Base-by-base conservation (phyloP, 2,888 invertebrate species). In the Drosophila kokeensis region DNA sequence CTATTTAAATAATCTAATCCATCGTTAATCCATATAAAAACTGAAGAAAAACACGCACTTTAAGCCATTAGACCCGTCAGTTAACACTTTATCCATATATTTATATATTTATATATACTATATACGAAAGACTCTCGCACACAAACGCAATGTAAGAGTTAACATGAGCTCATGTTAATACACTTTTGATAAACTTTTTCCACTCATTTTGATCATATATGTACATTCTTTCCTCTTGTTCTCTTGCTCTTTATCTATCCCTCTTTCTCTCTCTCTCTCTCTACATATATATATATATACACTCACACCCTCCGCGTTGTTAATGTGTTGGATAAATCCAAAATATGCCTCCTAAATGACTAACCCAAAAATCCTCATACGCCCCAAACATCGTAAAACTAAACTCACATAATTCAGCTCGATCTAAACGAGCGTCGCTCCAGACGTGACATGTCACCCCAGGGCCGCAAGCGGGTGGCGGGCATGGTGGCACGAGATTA, bases 371-470 rank as follows among this genome's bases (percentile, higher is more conserved):
- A 49, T 53, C 64, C 70, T 53, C 59, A 55, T 55, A 55, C 54
- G 50, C 62, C 65, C 61, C 59, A 27, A 32, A 45, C 64, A 65
- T 49, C 55, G 59, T 42, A 59, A 61, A 67, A 36, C 60, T 45
- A 38, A 52, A 77, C 57, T 48, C 71, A 72, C 60, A 88, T 58
- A 60, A 79, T 77, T 88, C 93, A 94, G 90, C 93, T 94, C 93
- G 94, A 95, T 89, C 93, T 94, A 91, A 95, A 95, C 83, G 95
- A 96, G 83, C 95, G 96, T 91, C 95, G 96, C 89, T 97, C 97
- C 83, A 95, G 97, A 87, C 95, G 97, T 89, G 97, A 97, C 92
- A 96, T 97, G 95, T 97, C 97, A 71, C 96, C 96, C 59, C 96
- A 96, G 80, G 96, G 96, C 79, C 94, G 96, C 81, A 96, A 96